Conservation (phyloP, 2,113 vertebrate species). For the Daubentonia madagascariensis region DNA sequence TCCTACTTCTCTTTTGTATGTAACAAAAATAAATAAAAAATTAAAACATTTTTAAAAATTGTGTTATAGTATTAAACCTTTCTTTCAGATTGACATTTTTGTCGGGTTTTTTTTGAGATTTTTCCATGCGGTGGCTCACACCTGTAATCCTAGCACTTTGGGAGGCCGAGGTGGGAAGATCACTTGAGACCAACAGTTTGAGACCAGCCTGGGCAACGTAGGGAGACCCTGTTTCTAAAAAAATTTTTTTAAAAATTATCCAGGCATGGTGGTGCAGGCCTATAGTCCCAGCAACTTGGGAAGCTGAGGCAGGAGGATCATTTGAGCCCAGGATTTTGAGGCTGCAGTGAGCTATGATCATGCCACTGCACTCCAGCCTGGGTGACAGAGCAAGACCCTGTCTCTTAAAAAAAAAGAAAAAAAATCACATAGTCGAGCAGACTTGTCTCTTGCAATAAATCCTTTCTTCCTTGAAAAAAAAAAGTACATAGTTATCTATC, state of each 20-base stretch:
- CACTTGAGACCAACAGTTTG: background rate
- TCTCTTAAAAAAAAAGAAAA: background rate
- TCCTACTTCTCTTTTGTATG: background rate
- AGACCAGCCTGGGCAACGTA: background rate
- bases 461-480: too few relatives aligned
- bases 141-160: background rate
- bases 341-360: background rate
- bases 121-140: background rate
- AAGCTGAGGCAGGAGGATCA: background rate
- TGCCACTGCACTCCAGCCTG: background rate
- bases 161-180: background rate
- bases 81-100: background rate
- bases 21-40: background rate
- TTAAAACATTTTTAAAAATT: conserved; percentile 6
- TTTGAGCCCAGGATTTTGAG: background rate
- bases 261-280: background rate
- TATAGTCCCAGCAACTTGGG: background rate
- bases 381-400: background rate
- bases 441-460: too few relatives aligned
- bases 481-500: background rate
- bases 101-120: too few relatives aligned
- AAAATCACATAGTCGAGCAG: background rate
- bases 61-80: background rate
- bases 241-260: background rate
- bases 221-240: background rate